A percentile compares a stretch with the other conserved stretches of the same genome.
Evolutionary conservation across 2,113 vertebrate species (phyloP).

Genomic region (Pachycephala philippinensis): DNA sequence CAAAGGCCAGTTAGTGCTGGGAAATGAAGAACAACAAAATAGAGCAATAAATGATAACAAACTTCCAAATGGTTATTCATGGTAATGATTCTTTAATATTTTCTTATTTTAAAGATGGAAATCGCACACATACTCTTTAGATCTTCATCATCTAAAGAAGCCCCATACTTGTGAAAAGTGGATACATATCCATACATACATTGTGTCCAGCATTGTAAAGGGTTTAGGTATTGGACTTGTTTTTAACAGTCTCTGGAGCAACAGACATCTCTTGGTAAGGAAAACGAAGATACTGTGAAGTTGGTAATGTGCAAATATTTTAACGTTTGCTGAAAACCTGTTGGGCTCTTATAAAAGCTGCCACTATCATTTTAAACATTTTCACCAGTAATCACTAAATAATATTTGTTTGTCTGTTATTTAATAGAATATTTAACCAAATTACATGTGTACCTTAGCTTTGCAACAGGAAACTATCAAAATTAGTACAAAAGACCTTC

Average conservation of each 20-base stretch:
- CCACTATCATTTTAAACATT: not conserved
- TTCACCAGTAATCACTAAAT: not conserved
- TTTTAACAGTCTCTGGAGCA: not conserved
- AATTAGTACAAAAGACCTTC: not conserved
- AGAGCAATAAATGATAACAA: not conserved
- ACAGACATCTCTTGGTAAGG: not conserved
- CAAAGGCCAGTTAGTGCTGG: not conserved
- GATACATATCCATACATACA: fast-evolving
- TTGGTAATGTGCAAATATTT: not conserved
- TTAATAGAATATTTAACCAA: not conserved
- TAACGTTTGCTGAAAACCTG: not conserved
- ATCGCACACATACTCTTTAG: not conserved
- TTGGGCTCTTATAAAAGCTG: not conserved
- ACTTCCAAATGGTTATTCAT: not conserved
- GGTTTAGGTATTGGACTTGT: not conserved
- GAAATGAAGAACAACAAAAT: not conserved
- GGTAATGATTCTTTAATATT: not conserved
- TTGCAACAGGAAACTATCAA: not conserved
- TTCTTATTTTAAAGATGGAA: not conserved
- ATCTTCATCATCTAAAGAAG: not conserved
- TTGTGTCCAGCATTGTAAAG: not conserved
- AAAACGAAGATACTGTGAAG: not conserved
- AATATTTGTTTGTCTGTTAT: not conserved
- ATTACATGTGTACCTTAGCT: not conserved
- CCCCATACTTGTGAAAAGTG: not conserved